phyloP scores from a whole-genome alignment of 2,797 vertebrate genomes.

The Molossus alvarezi region DNA sequence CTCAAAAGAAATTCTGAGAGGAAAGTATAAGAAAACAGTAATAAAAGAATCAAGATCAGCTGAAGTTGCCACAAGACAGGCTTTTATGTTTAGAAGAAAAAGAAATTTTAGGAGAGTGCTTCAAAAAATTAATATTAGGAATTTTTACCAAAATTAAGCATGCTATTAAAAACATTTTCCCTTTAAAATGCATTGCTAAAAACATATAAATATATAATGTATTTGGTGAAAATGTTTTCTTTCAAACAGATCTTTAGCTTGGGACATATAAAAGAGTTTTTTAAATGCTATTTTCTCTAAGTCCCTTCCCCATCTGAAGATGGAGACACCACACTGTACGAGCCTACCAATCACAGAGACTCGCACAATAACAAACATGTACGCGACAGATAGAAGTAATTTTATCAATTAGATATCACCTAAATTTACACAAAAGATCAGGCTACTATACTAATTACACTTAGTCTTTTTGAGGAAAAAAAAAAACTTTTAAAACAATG shows the following conservation, averaged over 20 bases:
- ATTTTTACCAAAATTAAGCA: constrained; percentile 55
- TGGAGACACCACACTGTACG: not conserved
- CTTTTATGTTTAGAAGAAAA: constrained; percentile 4
- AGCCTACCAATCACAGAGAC: constrained; percentile 12
- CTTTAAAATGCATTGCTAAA: constrained; percentile 60
- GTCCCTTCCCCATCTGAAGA: not conserved
- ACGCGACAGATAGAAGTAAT: constrained; percentile 48
- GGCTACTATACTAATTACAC: not conserved
- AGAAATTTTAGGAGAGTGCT: not conserved
- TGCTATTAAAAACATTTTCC: constrained; percentile 43
- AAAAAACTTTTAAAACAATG: not conserved
- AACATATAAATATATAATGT: constrained; percentile 2
- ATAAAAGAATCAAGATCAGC: constrained; percentile 42
- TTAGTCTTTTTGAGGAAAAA: constrained; percentile 36
- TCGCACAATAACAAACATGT: not conserved
- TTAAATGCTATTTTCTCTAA: constrained; percentile 65
- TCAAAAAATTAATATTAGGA: constrained; percentile 55
- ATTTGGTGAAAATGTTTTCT: constrained; percentile 60
- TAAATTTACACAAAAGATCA: constrained; percentile 36
- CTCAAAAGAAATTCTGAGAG: constrained; percentile 28
- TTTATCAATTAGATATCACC: not conserved
- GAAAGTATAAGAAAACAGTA: constrained; percentile 58
- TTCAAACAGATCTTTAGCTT: constrained; percentile 48
- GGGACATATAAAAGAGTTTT: constrained; percentile 29
- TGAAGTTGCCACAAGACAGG: constrained; percentile 55